Evolutionary conservation across 2,888 invertebrate species (phyloP), one percentile per base, ranked within the genome.

Genomic region (Patella ulyssiponensis): DNA sequence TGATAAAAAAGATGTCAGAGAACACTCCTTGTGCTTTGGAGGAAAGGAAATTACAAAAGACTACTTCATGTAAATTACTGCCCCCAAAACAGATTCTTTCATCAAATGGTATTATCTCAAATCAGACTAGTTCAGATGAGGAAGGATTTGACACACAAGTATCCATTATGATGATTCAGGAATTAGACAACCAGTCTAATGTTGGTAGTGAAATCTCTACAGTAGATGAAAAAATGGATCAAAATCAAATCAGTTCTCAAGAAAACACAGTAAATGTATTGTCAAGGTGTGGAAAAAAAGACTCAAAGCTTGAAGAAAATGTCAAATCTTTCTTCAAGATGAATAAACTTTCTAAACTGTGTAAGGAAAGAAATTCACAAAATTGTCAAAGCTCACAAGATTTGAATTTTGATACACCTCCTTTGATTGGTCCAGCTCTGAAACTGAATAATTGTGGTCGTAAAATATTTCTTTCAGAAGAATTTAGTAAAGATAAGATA

Each of bases 101-200:
- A 15, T 17, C n/a, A 17, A 20, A 58, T n/a, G 17, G n/a, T 58
- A 0, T 17, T 14, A 17, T 12, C 23, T 20, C 11, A 64, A 4
- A 14, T 23, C 9, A 20, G 23, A 23, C 23, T 64, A 23, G 0
- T 23, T 23, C 3, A 23, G 20, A 20, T 23, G n/a, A 53, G 15
- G 58, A 71, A 52, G 4, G n/a, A 17, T 44, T 27, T 70, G 74
- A 74, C 33, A 58, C 58, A 3, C 75, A 76, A 64, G 64, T 80
- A 64, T 73, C 54, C 56, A 77, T 77, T 9, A 75, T 75, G 20
- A 73, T 77, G 11, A 52, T 80, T 14, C 44, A 44, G 54, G 80
- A 80, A 64, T 69, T 77, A n/a, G 64, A 64, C 12, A 23, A 14
- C 23, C 12, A 12, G 20, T 64, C 23, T 64, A 23, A 20, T 23